Base-by-base conservation (phyloP, 2,888 invertebrate genomes). In the Proisotoma minuta region DNA sequence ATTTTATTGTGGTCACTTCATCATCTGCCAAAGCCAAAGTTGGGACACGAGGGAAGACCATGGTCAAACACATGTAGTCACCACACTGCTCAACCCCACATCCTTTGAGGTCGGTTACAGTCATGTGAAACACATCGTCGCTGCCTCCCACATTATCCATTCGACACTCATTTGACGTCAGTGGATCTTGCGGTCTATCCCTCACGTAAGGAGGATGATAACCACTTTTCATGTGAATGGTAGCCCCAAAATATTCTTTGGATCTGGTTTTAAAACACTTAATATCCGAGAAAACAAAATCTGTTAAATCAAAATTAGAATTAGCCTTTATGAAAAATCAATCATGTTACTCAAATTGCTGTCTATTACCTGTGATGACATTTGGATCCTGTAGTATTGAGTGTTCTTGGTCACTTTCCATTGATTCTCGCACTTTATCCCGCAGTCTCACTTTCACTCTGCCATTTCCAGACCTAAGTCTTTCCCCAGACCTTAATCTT, bases 11-110 rank as follows among this genome's bases (percentile, higher is more conserved):
- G 0, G 72, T 72, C 15, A 73, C 72, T 69, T 73, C 72, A 57
- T 73, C 73, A 48, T 73, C 72, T 2, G 71, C 71, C 51, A 73
- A 34, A 8, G 73, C 73, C 8, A 73, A 34, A 12, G 65, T 64
- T 18, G 72, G 72, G 10, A 71, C 68, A n/a, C 70, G 61, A 3
- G 73, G 73, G 29, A 73, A 72, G 8, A 73, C 73, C 70, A 73
- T 71, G 10, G 72, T 72, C n/a, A 73, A 57, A 39, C 73, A 73
- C 65, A 71, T 65, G n/a, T 62, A 57, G 65, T 71, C 73, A 20
- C 70, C 73, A 59, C 73, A 73, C 3, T 62, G 63, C 24, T 73
- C 72, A 0, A 73, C 73, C 8, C 73, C 73, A 62, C 73, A 73
- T 2, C 65, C 68, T 12, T 63, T 48, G 8, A 73, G 63, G 48